Base-by-base conservation (phyloP, 1,140 invertebrate species). In the Pinna nobilis region DNA sequence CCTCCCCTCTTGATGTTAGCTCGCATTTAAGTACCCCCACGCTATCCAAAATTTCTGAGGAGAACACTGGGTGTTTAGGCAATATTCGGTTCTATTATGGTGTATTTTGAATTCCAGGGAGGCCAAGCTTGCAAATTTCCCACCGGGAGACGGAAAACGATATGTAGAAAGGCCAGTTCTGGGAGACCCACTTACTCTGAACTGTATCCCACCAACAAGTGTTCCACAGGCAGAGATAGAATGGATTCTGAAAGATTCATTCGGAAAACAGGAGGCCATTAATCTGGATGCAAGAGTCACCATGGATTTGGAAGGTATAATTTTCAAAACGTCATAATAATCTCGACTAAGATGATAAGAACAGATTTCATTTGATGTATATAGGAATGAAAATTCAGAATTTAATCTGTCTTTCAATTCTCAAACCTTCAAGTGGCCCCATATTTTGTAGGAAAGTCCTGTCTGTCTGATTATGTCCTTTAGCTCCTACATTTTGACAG, bases 251-350 rank as follows among this genome's bases (percentile, higher is more conserved):
- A 80, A 79, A 35, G 71, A 76, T 11, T 32, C 18, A 23, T 44
- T 57, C 49, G 81, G 80, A 20, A 57, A 78, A 25, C 76, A 44
- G 1, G 49, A 72, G 5, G 77, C 82, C 3, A 80, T 87, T 20
- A 86, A 85, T 57, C 81, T 79, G 23, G 71, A 82, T 49, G 78
- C 79, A 20, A 76, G 87, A 55, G 74, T 88, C 23, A 81, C 83
- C 13, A 80, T 82, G 76, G 87, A 88, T 73, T 76, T 82, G 60
- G 85, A 87, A 79, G 85, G 87, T 88, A 70, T 60, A 76, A n/a
- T 66, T 11, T 20, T 33, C 9, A 35, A 13, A 33, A n/a, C 25
- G 25, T 23, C 20, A n/a, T n/a, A n/a, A n/a, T n/a, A n/a, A n/a
- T n/a, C n/a, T n/a, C n/a, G n/a, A n/a, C n/a, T n/a, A n/a, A n/a